Evolutionary conservation across 2,113 vertebrate species (phyloP).

Genomic region (Trichomycterus rosablanca): DNA sequence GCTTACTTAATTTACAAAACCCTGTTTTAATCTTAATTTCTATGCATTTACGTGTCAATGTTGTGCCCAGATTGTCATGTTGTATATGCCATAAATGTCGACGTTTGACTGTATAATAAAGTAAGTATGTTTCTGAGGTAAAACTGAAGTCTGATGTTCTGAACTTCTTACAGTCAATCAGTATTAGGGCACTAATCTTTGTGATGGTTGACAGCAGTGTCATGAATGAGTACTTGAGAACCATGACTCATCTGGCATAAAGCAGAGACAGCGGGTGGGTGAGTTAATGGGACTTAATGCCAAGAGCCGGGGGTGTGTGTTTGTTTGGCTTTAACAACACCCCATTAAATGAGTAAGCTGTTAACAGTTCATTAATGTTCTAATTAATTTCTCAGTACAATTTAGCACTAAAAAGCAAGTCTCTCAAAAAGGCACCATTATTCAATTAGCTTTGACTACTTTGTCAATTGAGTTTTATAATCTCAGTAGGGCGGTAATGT

Average conservation of each 20-base stretch:
- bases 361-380: conserved; percentile 58
- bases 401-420: conserved; percentile 8
- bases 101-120: too few relatives aligned
- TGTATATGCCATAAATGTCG: too few relatives aligned
- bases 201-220: conserved; percentile 12
- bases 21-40: too few relatives aligned
- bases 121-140: too few relatives aligned
- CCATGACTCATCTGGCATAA: conserved; percentile 45
- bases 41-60: too few relatives aligned
- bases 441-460: not conserved
- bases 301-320: conserved; percentile 54
- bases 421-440: not conserved
- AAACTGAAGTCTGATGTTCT: too few relatives aligned
- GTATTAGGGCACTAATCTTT: conserved; percentile 17
- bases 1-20: too few relatives aligned
- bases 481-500: too few relatives aligned
- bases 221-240: conserved; percentile 34
- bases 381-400: conserved; percentile 29
- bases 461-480: not conserved
- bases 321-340: conserved; percentile 51
- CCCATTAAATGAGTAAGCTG: conserved; percentile 53
- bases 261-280: conserved; percentile 38
- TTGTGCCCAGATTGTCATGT: too few relatives aligned
- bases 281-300: conserved; percentile 45
- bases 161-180: not conserved